Evolutionary conservation across 1,140 invertebrate genomes (phyloP), one percentile per base, ranked within the genome.

Genomic region (Gryllus bimaculatus): DNA sequence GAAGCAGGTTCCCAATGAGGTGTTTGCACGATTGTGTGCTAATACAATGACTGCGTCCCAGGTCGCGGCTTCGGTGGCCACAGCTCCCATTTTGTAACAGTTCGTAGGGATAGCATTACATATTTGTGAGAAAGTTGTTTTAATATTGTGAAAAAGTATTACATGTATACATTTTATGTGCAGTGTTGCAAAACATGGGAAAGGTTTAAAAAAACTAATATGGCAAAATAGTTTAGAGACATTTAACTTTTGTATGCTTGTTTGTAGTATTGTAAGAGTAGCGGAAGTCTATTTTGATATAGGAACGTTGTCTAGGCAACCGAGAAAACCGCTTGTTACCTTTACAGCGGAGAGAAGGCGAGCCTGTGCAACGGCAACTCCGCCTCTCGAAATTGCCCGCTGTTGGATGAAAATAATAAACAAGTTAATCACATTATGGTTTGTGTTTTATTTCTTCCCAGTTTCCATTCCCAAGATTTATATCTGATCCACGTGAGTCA

Each of bases 221-320:
- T 66, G 54, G 54, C 54, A 66, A 66, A 66, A 10, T 66, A 66
- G 54, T 13, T 10, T 66, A 66, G 54, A 66, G 10, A 66, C 18
- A 66, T 66, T 66, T 66, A 66, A 66, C 54, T 66, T 66, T 66
- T 66, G 54, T 66, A 66, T 66, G 54, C 54, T 66, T 66, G 54
- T 66, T 66, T 66, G 54, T 66, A 66, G 54, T 18, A 13, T 18
- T 66, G 54, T 66, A 66, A 66, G 54, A 66, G 54, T 66, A 66
- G 54, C 18, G 54, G 54, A 66, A 66, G 54, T 66, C 54, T 66
- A 66, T 66, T 66, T 66, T 66, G 54, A 66, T 66, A 66, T 66
- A 66, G 54, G 54, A 66, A 66, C 54, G 54, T 66, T 66, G 54
- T 66, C 54, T 66, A 66, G 54, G 18, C 54, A 18, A 18, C 54